Conservation (phyloP, 2,888 invertebrate genomes). For the Caenorhabditis plicata region DNA sequence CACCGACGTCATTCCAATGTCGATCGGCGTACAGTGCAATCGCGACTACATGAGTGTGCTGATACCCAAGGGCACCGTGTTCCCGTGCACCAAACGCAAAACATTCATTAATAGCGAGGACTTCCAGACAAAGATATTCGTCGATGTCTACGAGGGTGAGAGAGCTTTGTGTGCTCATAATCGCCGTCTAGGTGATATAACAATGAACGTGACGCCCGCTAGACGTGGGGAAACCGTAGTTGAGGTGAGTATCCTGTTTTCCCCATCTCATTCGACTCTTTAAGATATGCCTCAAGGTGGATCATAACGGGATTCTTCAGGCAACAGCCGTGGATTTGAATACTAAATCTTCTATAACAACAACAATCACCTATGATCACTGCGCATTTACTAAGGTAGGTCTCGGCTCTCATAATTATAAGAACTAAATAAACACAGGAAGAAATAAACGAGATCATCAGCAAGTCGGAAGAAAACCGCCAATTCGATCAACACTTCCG, state of each 20-base stretch:
- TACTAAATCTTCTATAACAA: slow-evolving; percentile 10
- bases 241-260: slow-evolving; percentile 7
- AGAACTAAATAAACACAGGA: neutral
- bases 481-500: slow-evolving; percentile 13
- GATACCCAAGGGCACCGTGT: slow-evolving; percentile 15
- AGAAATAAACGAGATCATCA: slow-evolving; percentile 19
- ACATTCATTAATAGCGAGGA: slow-evolving; percentile 28
- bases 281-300: slow-evolving; percentile 12
- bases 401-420: neutral
- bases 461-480: slow-evolving; percentile 12
- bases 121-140: slow-evolving; percentile 17
- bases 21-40: slow-evolving; percentile 28
- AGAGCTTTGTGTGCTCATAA: slow-evolving; percentile 19
- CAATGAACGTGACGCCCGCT: slow-evolving; percentile 4
- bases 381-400: slow-evolving; percentile 18
- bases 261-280: neutral
- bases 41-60: slow-evolving; percentile 31
- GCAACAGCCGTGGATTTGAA: slow-evolving; percentile 19
- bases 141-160: slow-evolving; percentile 30
- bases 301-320: slow-evolving; percentile 33
- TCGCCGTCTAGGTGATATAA: slow-evolving; percentile 17
- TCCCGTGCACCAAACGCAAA: slow-evolving; percentile 20
- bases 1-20: slow-evolving; percentile 27
- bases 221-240: slow-evolving; percentile 20
- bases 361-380: slow-evolving; percentile 27